Conservation (phyloP, 2,888 invertebrate genomes). For the Eudemis profundana region DNA sequence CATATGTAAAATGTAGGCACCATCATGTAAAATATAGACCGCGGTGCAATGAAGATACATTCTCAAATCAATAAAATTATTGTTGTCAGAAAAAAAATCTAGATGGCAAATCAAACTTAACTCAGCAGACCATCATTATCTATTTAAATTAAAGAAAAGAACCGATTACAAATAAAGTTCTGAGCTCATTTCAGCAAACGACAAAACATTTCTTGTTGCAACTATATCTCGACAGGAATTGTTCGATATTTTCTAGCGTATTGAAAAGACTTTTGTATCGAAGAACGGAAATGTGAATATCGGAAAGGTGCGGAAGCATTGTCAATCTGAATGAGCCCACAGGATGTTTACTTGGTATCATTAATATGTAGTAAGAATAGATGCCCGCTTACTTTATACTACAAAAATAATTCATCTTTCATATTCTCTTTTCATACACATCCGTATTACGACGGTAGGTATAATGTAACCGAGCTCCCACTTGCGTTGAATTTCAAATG, state of each 20-base stretch:
- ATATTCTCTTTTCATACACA: not conserved
- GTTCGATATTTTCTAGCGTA: conserved; percentile 10
- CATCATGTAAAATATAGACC: too few species aligned
- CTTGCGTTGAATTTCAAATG: conserved; percentile 11
- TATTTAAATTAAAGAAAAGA: too few species aligned
- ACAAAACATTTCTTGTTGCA: conserved; percentile 11
- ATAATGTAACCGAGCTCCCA: not conserved
- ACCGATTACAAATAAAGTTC: too few species aligned
- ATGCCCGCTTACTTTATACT: not conserved
- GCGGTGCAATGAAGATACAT: too few species aligned
- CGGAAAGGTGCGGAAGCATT: conserved; percentile 22
- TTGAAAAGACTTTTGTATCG: conserved; percentile 33
- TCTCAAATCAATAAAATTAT: too few species aligned
- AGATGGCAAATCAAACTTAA: too few species aligned
- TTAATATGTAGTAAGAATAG: not conserved
- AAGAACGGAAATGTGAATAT: conserved; percentile 23
- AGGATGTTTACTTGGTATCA: conserved; percentile 6
- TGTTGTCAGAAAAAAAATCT: too few species aligned
- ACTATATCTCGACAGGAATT: conserved; percentile 20
- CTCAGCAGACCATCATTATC: too few species aligned
- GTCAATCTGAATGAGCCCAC: not conserved
- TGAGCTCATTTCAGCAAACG: not conserved
- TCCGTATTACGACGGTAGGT: not conserved
- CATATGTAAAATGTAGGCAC: too few species aligned
- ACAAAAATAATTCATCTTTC: not conserved